Evolutionary conservation across 2,888 invertebrate species (phyloP), one percentile per base, ranked within the genome.

Genomic region (Drosophila phalerata): DNA sequence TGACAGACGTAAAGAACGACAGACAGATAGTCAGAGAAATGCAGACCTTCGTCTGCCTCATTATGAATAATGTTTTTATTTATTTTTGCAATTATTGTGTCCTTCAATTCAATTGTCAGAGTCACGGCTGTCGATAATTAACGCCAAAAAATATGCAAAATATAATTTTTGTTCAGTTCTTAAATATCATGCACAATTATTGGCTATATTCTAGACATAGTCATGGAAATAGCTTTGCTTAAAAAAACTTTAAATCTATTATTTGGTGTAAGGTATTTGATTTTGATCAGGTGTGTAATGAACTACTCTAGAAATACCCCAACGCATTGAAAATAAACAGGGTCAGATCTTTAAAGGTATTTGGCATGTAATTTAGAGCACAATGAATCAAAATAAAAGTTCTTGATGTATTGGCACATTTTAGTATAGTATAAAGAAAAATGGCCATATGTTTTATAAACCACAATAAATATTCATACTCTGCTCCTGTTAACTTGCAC

Each of bases 71-170:
- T 80, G 63, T 32, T 61, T 66, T 67, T 64, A 65, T 69, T 63
- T 68, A 56, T 64, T 74, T 69, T 57, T 11, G 64, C 85, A 79
- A 85, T 82, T 73, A 68, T 60, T 82, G 8, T 85, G 70, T 76
- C 86, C 88, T 84, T 85, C 79, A 74, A 68, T 84, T 74, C 58
- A 79, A 81, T 86, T 86, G 86, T 89, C 90, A 89, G 67, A 86
- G 90, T 89, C 86, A 86, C 58, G 90, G 86, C 62, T 73, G 49
- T 66, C 70, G 57, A 81, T 86, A 81, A 68, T 70, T 49, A 87
- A 68, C 66, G 65, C 32, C 69, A 55, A 55, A 55, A 73, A 66
- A 55, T 56, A 32, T 65, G 42, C 48, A 32, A 62, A 69, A 66
- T 15, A 66, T n/a, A 55, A 51, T 32, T 42, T 9, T 19, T 11